phyloP scores from a whole-genome alignment of 2,113 vertebrate species.

The Isichthys henryi region DNA sequence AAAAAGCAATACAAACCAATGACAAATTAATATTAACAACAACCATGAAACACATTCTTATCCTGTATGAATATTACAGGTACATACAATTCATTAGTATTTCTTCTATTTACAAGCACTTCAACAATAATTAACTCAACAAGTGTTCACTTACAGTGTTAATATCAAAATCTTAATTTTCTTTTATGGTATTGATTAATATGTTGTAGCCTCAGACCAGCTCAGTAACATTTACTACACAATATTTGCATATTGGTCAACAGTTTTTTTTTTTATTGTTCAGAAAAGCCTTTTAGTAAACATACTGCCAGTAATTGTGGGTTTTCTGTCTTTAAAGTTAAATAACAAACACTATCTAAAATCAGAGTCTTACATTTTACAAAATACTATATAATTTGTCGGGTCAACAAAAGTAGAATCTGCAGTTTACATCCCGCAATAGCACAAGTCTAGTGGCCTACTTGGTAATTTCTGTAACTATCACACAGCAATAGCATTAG shows the following conservation, averaged over 20 bases:
- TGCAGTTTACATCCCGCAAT: neutral
- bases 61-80: constrained; percentile 77
- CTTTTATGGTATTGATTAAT: constrained; percentile 86
- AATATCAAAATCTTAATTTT: constrained; percentile 80
- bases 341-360: constrained; percentile 23
- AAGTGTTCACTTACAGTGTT: constrained; percentile 89
- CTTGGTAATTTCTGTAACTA: constrained; percentile 69
- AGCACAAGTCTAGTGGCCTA: constrained; percentile 59
- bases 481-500: constrained; percentile 75
- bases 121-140: constrained; percentile 84
- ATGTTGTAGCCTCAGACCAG: constrained; percentile 72
- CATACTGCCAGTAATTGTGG: constrained; percentile 38
- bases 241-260: constrained; percentile 78
- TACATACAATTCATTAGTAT: constrained; percentile 92
- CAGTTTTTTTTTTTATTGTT: constrained; percentile 43
- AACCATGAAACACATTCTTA: constrained; percentile 71
- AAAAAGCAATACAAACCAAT: neutral
- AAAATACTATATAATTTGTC: constrained; percentile 69
- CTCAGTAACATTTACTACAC: constrained; percentile 87
- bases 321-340: constrained; percentile 41
- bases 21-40: constrained; percentile 44
- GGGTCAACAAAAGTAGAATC: neutral
- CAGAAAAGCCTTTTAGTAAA: constrained; percentile 26
- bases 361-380: constrained; percentile 66
- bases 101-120: constrained; percentile 94